These are phyloP conservation scores for Vollenhovia emeryi DNA, from an alignment of 1,140 invertebrate species.

Conservation along the genomic window DNA sequence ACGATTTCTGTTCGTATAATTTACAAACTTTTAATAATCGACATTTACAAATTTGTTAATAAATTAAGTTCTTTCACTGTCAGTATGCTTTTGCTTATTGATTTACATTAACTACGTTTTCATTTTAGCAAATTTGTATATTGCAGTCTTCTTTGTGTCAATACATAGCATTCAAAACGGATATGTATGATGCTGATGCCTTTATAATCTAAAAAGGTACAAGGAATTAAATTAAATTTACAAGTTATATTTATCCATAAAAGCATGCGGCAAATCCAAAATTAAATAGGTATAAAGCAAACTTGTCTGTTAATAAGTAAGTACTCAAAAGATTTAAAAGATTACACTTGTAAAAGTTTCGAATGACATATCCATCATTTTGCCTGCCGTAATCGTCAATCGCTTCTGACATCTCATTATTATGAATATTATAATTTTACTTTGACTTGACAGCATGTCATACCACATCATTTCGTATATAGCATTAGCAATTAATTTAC, in stretches of 20 bases:
- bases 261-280: background rate
- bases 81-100: background rate
- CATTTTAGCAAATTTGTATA: background rate
- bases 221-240: background rate
- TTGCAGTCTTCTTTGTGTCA: background rate
- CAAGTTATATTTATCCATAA: background rate
- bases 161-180: conserved; percentile 1
- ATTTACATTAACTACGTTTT: background rate
- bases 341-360: conserved; percentile 47
- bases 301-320: background rate
- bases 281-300: background rate
- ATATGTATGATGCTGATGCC: conserved; percentile 25
- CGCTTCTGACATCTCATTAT: conserved; percentile 42
- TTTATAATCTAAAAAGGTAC: conserved; percentile 30
- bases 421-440: conserved; percentile 28
- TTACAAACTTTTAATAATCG: background rate
- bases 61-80: background rate
- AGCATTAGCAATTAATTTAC: conserved; percentile 14
- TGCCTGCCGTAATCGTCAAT: conserved; percentile 26
- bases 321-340: background rate
- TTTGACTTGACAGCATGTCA: background rate
- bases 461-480: conserved; percentile 46
- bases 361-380: conserved; percentile 42
- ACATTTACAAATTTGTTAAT: background rate
- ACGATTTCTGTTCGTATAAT: background rate